phyloP scores from a whole-genome alignment of 2,113 vertebrate species.

The Probosciger aterrimus region DNA sequence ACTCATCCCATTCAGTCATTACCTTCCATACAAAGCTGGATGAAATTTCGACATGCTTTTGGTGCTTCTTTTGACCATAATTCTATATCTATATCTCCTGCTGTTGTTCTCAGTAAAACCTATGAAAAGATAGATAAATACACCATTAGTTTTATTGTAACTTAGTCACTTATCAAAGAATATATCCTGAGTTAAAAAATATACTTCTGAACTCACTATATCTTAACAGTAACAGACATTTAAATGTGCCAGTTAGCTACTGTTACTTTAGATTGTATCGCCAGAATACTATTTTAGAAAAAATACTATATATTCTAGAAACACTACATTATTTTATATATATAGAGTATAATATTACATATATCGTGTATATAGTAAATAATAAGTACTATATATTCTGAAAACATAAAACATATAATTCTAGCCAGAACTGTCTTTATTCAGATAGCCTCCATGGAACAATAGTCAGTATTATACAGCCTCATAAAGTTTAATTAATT shows the following conservation, averaged over 20 bases:
- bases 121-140: constrained; percentile 35
- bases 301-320: too few relatives aligned
- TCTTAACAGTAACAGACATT: too few relatives aligned
- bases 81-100: constrained; percentile 96
- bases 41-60: constrained; percentile 94
- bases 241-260: too few relatives aligned
- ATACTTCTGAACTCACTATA: too few relatives aligned
- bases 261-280: too few relatives aligned
- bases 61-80: constrained; percentile 97
- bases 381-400: not conserved
- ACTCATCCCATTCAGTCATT: not conserved
- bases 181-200: too few relatives aligned
- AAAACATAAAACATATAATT: not conserved
- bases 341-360: too few relatives aligned
- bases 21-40: constrained; percentile 98
- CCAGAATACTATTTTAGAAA: too few relatives aligned
- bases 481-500: not conserved
- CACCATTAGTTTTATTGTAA: not conserved
- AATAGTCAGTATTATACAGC: not conserved
- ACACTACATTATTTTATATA: too few relatives aligned
- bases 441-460: not conserved
- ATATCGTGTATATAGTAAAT: not conserved
- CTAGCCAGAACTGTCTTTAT: not conserved
- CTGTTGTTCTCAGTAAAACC: constrained; percentile 95
- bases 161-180: not conserved